Evolutionary conservation across 2,113 vertebrate genomes (phyloP), one percentile per base, ranked within the genome.

Genomic region (Stegastes partitus): DNA sequence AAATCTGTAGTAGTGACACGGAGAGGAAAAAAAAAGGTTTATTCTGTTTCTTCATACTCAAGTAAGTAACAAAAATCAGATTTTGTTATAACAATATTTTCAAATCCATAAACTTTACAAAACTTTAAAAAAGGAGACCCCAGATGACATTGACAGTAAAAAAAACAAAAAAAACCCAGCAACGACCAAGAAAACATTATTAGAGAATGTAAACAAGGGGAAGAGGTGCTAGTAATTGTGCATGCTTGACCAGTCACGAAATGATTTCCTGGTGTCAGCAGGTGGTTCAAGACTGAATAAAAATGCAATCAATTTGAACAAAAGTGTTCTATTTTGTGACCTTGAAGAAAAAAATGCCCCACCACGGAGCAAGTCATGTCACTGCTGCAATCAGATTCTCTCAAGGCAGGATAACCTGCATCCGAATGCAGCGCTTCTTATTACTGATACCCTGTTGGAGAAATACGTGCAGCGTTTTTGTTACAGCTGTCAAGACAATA

Each of bases 321-420:
- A 34, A 70, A 61, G 6, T 3, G 2, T 28, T 10, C 14, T 53
- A 26, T 16, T 59, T 42, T n/a, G 51, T 49, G 25, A 45, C 26
- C 31, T 63, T 55, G 49, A 56, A 37, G 4, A 68, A 25, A 15
- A n/a, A 34, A 11, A 3, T 6, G 2, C 22, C 23, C 31, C 21
- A 23, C 12, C 18, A 51, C 16, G 42, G 62, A 25, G 51, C 22
- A 58, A 54, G 25, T 3, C 19, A 16, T 18, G 28, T 55, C 22
- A 51, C 51, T n/a, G 16, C 34, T 66, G 64, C 23, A 23, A 8
- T 12, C 12, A 22, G 9, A 37, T 44, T 54, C 5, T 72, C 62
- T 37, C 23, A 18, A 26, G 54, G 81, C 28, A 78, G 49, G 34
- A 81, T 47, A 37, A 68, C 51, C 34, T 37, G 58, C 45, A 63